Conservation (phyloP, 2,888 invertebrate species). For the Synergus itoensis region DNA sequence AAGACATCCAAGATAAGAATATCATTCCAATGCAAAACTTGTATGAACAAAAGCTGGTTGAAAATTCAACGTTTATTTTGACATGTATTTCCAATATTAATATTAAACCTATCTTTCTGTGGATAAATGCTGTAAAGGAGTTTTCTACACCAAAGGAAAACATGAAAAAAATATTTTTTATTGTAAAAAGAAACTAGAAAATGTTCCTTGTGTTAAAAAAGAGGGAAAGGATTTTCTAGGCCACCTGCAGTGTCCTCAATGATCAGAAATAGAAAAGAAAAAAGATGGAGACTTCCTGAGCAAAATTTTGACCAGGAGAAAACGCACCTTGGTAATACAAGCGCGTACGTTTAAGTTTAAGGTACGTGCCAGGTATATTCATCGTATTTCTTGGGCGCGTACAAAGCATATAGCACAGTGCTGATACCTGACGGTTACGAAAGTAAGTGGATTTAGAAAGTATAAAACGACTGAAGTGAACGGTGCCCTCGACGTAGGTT, state of each 20-base stretch:
- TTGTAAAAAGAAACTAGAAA: neutral
- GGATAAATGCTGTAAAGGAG: neutral
- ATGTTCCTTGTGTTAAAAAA: neutral
- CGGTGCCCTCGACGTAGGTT: conserved; percentile 60
- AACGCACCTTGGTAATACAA: conserved; percentile 11
- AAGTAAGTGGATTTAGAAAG: conserved; percentile 78
- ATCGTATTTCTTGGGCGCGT: conserved; percentile 24
- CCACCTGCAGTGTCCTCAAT: neutral
- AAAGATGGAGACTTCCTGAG: neutral
- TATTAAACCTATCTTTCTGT: too few species aligned
- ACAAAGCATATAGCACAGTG: conserved; percentile 49
- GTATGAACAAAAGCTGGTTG: too few species aligned
- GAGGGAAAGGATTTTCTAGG: neutral
- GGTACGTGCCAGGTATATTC: conserved; percentile 32
- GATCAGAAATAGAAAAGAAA: neutral
- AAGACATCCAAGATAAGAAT: too few species aligned
- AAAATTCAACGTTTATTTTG: too few species aligned
- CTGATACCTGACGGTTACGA: conserved; percentile 69
- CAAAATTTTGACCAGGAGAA: conserved; percentile 15
- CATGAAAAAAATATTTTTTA: neutral
- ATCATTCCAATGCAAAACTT: too few species aligned
- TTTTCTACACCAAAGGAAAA: neutral
- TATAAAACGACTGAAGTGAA: conserved; percentile 72
- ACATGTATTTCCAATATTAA: too few species aligned
- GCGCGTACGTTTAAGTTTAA: conserved; percentile 31